Evolutionary conservation across 2,888 invertebrate genomes (phyloP).

Genomic region (Eubasilissa splendida): DNA sequence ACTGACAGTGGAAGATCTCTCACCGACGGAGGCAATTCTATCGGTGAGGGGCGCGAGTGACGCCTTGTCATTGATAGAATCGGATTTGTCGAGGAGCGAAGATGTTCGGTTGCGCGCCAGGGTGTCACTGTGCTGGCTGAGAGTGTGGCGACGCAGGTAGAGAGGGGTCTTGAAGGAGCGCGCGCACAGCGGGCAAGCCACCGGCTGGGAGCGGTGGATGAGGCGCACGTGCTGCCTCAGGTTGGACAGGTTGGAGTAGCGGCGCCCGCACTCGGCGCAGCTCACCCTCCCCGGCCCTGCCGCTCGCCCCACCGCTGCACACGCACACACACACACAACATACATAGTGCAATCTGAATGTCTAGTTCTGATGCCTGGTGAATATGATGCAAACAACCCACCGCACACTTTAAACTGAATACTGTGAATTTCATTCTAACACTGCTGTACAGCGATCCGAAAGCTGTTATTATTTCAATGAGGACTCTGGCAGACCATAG

Average conservation of each 20-base stretch:
- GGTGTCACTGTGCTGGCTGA: constrained; percentile 74
- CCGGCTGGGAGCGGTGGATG: constrained; percentile 81
- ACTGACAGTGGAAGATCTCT: too few relatives aligned
- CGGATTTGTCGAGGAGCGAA: background rate
- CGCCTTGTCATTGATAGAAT: too few relatives aligned
- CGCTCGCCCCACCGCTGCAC: constrained; percentile 61
- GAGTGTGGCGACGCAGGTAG: constrained; percentile 82
- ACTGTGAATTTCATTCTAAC: too few relatives aligned
- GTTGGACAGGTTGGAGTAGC: constrained; percentile 82
- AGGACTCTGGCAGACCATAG: too few relatives aligned
- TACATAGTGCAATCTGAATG: constrained; percentile 52
- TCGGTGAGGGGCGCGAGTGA: too few relatives aligned
- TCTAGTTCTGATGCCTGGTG: background rate
- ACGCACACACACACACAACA: constrained; percentile 54
- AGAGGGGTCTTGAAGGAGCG: constrained; percentile 84
- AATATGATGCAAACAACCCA: background rate
- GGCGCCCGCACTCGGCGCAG: constrained; percentile 80
- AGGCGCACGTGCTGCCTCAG: constrained; percentile 83
- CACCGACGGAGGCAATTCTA: too few relatives aligned
- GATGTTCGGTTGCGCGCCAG: constrained; percentile 11
- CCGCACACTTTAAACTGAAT: too few relatives aligned
- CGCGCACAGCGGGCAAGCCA: constrained; percentile 79
- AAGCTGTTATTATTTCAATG: too few relatives aligned
- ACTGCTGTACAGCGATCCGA: too few relatives aligned
- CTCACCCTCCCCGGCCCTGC: constrained; percentile 67